Evolutionary conservation across 2,888 invertebrate genomes (phyloP).

Genomic region (Polydrusus pterygomalis): DNA sequence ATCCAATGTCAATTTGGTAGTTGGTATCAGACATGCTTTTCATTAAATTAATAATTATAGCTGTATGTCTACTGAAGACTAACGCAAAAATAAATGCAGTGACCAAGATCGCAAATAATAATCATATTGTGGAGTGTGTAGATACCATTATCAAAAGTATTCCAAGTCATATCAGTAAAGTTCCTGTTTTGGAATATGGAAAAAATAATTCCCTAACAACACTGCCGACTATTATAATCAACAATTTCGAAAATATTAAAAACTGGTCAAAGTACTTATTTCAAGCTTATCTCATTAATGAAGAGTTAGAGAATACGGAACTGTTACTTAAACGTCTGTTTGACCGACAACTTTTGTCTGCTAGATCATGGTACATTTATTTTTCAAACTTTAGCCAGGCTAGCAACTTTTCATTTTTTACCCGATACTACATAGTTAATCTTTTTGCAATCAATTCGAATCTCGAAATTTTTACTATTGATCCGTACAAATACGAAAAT

Average conservation of each 20-base stretch:
- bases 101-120: too few species aligned
- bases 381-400: neutral
- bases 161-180: too few species aligned
- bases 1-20: too few species aligned
- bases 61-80: too few species aligned
- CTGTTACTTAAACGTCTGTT: neutral
- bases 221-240: neutral
- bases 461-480: slow-evolving; percentile 6
- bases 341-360: neutral
- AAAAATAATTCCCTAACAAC: neutral
- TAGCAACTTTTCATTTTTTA: slow-evolving; percentile 11
- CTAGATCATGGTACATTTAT: slow-evolving; percentile 1
- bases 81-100: too few species aligned
- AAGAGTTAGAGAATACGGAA: slow-evolving; percentile 8
- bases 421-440: slow-evolving; percentile 12
- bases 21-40: too few species aligned
- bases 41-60: too few species aligned
- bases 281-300: slow-evolving; percentile 7
- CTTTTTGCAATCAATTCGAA: slow-evolving; percentile 10
- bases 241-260: neutral
- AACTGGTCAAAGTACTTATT: neutral
- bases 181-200: too few species aligned
- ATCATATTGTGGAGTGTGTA: too few species aligned
- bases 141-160: too few species aligned
- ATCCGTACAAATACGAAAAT: slow-evolving; percentile 21